A percentile compares a stretch with the other conserved stretches of the same genome.
phyloP scores from a whole-genome alignment of 2,797 vertebrate species.

The Prionace glauca region DNA sequence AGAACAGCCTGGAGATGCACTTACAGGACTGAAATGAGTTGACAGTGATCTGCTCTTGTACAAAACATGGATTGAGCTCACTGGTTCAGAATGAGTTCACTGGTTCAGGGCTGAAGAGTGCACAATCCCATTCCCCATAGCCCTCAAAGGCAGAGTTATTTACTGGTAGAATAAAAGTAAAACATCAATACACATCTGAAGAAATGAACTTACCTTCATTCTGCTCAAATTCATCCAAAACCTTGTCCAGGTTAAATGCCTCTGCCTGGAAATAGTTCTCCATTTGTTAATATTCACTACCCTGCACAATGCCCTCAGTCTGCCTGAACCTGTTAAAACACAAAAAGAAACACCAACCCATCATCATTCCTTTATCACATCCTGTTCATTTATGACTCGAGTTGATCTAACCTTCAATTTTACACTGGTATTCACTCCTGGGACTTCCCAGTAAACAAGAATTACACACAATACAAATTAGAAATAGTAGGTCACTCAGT shows the following conservation, averaged over 20 bases:
- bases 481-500: no score
- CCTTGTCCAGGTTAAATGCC: constrained; percentile 98
- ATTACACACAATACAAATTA: no score
- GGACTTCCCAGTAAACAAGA: background rate
- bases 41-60: background rate
- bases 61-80: background rate
- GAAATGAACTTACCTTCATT: constrained; percentile 80
- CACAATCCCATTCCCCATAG: background rate
- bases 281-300: constrained; percentile 87
- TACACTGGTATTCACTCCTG: background rate
- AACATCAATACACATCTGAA: background rate
- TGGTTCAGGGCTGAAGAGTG: background rate
- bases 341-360: background rate
- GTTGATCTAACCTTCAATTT: background rate
- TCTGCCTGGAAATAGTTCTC: constrained; percentile 99
- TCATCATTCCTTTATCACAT: background rate
- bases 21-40: background rate
- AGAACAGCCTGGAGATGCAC: no score
- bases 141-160: background rate
- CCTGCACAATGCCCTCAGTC: constrained; percentile 49
- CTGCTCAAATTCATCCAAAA: constrained; percentile 98
- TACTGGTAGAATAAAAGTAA: background rate
- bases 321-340: constrained; percentile 54
- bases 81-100: background rate
- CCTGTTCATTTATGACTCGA: background rate